Conservation (phyloP, 2,888 invertebrate species). For the Itoplectis maculator region DNA sequence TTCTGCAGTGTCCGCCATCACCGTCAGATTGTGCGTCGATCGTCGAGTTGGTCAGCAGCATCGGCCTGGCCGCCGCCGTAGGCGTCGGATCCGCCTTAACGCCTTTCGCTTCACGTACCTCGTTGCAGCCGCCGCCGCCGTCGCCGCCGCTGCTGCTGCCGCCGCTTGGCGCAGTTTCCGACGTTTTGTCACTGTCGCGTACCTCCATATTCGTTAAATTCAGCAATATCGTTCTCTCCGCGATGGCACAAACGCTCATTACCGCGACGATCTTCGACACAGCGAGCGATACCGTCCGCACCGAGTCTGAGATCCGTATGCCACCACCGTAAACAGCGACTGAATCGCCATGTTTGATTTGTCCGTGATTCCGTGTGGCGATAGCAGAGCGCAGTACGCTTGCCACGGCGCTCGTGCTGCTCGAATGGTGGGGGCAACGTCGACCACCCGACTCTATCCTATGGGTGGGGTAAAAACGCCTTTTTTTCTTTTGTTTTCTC, state of each 20-base stretch:
- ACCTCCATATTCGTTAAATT: conserved; percentile 80
- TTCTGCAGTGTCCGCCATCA: conserved; percentile 72
- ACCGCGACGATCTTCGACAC: conserved; percentile 85
- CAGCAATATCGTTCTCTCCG: conserved; percentile 74
- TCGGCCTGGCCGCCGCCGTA: conserved; percentile 76
- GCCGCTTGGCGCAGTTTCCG: conserved; percentile 73
- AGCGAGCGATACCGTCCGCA: conserved; percentile 69
- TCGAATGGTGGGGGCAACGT: conserved; percentile 42
- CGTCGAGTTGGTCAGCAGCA: conserved; percentile 68
- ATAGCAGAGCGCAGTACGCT: conserved; percentile 63
- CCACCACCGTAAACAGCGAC: conserved; percentile 82
- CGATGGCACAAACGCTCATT: conserved; percentile 80
- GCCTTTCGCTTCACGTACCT: conserved; percentile 75
- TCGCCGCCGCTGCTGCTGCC: conserved; percentile 52
- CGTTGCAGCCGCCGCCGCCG: conserved; percentile 62
- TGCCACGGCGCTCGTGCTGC: conserved; percentile 3
- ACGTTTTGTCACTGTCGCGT: conserved; percentile 69
- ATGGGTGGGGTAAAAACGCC: conserved; percentile 68
- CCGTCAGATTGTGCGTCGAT: conserved; percentile 80
- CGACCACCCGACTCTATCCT: background rate
- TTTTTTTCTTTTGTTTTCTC: conserved; percentile 42
- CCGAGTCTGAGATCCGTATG: conserved; percentile 75
- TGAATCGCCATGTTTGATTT: conserved; percentile 83
- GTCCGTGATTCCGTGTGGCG: conserved; percentile 75
- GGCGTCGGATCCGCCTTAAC: conserved; percentile 83